These are phyloP conservation scores for Drosophila anomalata DNA, from an alignment of 2,888 invertebrate species.

Conservation along the genomic window DNA sequence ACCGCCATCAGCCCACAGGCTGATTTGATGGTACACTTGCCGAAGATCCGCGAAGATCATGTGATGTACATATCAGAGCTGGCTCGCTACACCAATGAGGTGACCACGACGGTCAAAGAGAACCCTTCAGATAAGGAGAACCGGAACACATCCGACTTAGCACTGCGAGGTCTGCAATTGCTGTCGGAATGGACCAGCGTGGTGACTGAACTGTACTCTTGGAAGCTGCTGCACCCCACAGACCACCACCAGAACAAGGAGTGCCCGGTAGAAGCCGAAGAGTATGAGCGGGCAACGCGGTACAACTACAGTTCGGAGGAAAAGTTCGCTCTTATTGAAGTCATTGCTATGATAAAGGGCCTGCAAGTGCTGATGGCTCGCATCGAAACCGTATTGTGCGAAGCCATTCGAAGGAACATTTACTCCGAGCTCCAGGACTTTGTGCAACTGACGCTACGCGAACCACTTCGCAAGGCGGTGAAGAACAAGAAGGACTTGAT, in stretches of 20 bases:
- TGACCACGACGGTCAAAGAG: slow-evolving; percentile 95
- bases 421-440: slow-evolving; percentile 99
- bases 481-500: slow-evolving; percentile 99
- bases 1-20: slow-evolving; percentile 94
- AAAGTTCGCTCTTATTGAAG: slow-evolving; percentile 98
- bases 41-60: slow-evolving; percentile 97
- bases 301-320: slow-evolving; percentile 99
- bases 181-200: slow-evolving; percentile 98
- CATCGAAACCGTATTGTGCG: slow-evolving; percentile 98
- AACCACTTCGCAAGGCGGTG: slow-evolving; percentile 97
- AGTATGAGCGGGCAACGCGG: slow-evolving; percentile 98
- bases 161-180: slow-evolving; percentile 95
- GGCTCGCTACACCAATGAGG: slow-evolving; percentile 94
- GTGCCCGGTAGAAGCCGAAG: slow-evolving; percentile 98
- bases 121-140: slow-evolving; percentile 96
- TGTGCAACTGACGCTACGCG: slow-evolving; percentile 93
- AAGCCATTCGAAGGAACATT: slow-evolving; percentile 94
- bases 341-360: slow-evolving; percentile 99
- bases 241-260: slow-evolving; percentile 97
- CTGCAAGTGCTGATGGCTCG: slow-evolving; percentile 97
- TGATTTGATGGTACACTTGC: slow-evolving; percentile 96
- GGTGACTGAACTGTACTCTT: slow-evolving; percentile 97
- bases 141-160: slow-evolving; percentile 94
- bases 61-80: slow-evolving; percentile 98
- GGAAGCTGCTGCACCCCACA: slow-evolving; percentile 99